phyloP scores from a whole-genome alignment of 2,888 invertebrate genomes.

The Nephrotoma appendiculata region DNA sequence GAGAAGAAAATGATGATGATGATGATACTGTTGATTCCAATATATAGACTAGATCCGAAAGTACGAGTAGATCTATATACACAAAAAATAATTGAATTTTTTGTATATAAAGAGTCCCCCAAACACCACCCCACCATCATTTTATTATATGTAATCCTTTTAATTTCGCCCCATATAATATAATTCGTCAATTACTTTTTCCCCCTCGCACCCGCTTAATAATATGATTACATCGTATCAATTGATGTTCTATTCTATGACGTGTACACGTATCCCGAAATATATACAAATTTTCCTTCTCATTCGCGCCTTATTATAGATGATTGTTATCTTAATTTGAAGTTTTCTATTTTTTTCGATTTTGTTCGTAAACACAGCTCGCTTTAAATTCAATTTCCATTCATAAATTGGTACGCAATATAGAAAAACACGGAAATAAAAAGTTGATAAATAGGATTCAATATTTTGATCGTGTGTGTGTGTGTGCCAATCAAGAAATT shows the following conservation, averaged over 20 bases:
- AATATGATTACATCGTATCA: background rate
- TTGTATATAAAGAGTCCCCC: background rate
- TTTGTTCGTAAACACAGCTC: background rate
- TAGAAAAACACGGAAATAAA: background rate
- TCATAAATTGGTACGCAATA: background rate
- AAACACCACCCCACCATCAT: background rate
- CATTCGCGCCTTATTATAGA: background rate
- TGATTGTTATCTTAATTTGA: background rate
- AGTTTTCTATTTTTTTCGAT: background rate
- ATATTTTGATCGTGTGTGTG: background rate
- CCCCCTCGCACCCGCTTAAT: background rate
- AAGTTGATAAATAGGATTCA: background rate
- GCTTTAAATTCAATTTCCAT: background rate
- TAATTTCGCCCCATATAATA: background rate
- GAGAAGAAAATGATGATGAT: background rate
- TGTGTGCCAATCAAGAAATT: background rate
- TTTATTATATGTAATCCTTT: background rate
- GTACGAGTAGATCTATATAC: background rate
- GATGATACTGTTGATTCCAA: background rate
- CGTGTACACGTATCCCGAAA: background rate
- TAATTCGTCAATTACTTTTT: background rate
- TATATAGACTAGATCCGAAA: background rate
- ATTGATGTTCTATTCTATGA: background rate
- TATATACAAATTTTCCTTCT: background rate
- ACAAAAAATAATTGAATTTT: background rate